Evolutionary conservation across 2,888 invertebrate genomes (phyloP).

Genomic region (Drosophila quinaria): DNA sequence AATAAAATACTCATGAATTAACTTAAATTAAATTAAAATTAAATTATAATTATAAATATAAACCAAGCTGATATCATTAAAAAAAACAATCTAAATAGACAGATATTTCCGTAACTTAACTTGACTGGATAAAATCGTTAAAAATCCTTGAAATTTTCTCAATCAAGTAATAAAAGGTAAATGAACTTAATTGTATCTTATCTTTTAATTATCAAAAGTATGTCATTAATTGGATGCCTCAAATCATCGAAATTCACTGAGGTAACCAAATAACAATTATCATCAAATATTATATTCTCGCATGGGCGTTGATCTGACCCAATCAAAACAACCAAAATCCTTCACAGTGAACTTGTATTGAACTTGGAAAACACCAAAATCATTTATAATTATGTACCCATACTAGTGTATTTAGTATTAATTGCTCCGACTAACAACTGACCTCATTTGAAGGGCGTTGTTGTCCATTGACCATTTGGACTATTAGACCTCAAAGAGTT

Average conservation of each 20-base stretch:
- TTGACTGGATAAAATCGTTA: too few species aligned
- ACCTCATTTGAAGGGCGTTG: conserved; percentile 73
- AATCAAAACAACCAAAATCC: conserved; percentile 39
- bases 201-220: conserved; percentile 26
- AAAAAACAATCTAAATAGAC: not conserved
- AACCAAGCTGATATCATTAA: too few species aligned
- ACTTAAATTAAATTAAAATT: too few species aligned
- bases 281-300: not conserved
- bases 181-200: conserved; percentile 2
- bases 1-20: too few species aligned
- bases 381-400: conserved; percentile 40
- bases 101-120: too few species aligned
- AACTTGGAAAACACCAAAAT: conserved; percentile 36
- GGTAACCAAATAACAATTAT: conserved; percentile 32
- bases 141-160: conserved; percentile 2
- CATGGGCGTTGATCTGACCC: conserved; percentile 14
- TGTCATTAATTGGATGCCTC: conserved; percentile 31
- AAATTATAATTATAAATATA: too few species aligned
- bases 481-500: conserved; percentile 67
- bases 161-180: not conserved
- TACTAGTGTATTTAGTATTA: conserved; percentile 29
- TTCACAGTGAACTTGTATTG: conserved; percentile 72
- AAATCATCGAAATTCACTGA: not conserved
- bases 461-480: conserved; percentile 70
- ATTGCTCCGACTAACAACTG: conserved; percentile 45